These are phyloP conservation scores for Bubo blakistoni DNA, from an alignment of 2,113 vertebrate genomes.

Conservation along the genomic window DNA sequence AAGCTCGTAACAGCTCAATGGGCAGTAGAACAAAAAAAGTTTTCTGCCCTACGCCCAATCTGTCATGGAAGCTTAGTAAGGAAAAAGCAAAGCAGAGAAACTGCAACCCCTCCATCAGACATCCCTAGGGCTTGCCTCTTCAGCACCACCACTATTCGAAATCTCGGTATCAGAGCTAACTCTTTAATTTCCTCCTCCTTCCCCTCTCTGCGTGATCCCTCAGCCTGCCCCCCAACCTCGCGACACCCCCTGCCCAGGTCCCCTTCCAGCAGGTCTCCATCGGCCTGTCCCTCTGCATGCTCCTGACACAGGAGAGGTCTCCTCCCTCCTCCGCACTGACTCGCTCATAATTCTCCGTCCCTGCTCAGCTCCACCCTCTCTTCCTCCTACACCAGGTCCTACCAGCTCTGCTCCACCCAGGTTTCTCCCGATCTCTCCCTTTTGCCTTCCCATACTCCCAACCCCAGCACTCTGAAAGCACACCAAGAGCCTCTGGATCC, in stretches of 20 bases:
- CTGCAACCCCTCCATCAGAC: not conserved
- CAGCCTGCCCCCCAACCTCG: not conserved
- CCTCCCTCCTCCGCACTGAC: not conserved
- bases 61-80: fast-evolving
- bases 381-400: not conserved
- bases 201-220: not conserved
- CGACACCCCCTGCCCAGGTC: fast-evolving
- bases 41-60: not conserved
- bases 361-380: not conserved
- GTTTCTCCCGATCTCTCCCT: not conserved
- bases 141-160: not conserved
- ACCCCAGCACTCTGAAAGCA: not conserved
- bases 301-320: not conserved
- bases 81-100: not conserved
- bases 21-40: fast-evolving
- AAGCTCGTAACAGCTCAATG: fast-evolving
- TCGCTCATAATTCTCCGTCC: not conserved
- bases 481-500: not conserved
- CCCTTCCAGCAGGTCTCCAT: not conserved
- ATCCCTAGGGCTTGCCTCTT: not conserved
- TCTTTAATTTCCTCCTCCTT: not conserved
- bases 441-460: not conserved
- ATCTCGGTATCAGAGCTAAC: not conserved
- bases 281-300: not conserved
- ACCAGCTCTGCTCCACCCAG: not conserved